Evolutionary conservation across 2,797 vertebrate genomes (phyloP).

Genomic region (Podargus strigoides): DNA sequence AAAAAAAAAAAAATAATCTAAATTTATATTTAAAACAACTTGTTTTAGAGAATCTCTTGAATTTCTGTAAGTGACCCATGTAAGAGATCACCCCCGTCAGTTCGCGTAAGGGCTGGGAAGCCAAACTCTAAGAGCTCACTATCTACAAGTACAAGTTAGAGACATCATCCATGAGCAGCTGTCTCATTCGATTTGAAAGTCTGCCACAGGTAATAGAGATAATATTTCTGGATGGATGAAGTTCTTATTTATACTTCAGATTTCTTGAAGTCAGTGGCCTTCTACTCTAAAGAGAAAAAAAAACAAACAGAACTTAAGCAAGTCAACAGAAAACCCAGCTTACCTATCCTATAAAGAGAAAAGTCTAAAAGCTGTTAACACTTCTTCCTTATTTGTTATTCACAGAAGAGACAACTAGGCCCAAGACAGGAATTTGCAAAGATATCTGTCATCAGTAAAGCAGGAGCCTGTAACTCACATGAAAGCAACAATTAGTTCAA

Average conservation of each 20-base stretch:
- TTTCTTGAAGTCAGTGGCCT: not conserved
- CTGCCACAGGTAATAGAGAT: not conserved
- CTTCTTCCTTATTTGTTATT: not conserved
- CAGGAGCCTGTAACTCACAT: not conserved
- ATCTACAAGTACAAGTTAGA: not conserved
- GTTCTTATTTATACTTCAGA: not conserved
- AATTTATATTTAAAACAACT: not conserved
- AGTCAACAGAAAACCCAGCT: not conserved
- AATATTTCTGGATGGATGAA: not conserved
- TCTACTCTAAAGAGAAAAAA: not conserved
- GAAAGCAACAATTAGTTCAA: not conserved
- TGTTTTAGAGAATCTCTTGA: not conserved
- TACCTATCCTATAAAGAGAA: not conserved
- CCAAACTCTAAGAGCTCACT: not conserved
- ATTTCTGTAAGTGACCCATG: not conserved
- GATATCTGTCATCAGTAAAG: not conserved
- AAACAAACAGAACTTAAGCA: not conserved
- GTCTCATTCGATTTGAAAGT: not conserved
- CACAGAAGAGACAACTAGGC: not conserved
- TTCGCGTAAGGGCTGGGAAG: not conserved
- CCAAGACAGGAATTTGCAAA: not conserved
- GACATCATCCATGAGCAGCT: not conserved
- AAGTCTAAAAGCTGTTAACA: not conserved
- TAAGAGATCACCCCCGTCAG: not conserved
- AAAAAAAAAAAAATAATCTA: fast-evolving